Evolutionary conservation across 2,888 invertebrate genomes (phyloP), one percentile per base, ranked within the genome.

Genomic region (Ichneumon xanthorius): DNA sequence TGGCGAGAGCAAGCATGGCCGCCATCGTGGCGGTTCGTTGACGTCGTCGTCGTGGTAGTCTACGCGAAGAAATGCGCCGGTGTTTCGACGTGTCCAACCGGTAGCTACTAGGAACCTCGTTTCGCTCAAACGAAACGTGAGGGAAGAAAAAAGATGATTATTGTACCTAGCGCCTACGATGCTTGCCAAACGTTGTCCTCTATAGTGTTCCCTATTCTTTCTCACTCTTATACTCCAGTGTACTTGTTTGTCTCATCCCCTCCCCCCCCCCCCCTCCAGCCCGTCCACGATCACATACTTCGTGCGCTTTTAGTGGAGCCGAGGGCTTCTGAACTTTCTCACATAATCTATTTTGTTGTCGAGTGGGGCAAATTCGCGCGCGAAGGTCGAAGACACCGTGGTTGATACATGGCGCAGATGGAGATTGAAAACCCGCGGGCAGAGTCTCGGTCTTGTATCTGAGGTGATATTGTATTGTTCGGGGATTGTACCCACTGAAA

Each of bases 1-100:
- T 88, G 86, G 89, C 87, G 83, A 86, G 88, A 86, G 86, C 88
- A 89, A 90, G 91, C 89, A 91, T 91, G 90, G 91, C 91, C 89
- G 91, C 89, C 88, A 87, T 86, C 87, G 88, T 87, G 84, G 88
- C 86, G 87, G 87, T 16, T 6, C 89, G 86, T 82, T 86, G 86
- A 83, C 86, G 89, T 86, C 87, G 84, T 83, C 86, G 70, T 76
- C 70, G 73, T 11, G 86, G 77, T 85, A 88, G 70, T 81, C 82
- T 85, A 84, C 81, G 78, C 83, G 89, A 89, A 87, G 87, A 90
- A 6, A 63, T 5, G 33, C 30, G n/a, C 63, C 76, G 76, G 76
- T 85, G 76, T 77, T 80, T 61, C 81, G 50, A 61, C 80, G 77
- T 63, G 45, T 40, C 68, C 67, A 19, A 86, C 76, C 78, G 70